A percentile compares a stretch with the other conserved stretches of the same genome.
phyloP scores from a whole-genome alignment of 2,797 vertebrate species.

The Delichon dasypus region DNA sequence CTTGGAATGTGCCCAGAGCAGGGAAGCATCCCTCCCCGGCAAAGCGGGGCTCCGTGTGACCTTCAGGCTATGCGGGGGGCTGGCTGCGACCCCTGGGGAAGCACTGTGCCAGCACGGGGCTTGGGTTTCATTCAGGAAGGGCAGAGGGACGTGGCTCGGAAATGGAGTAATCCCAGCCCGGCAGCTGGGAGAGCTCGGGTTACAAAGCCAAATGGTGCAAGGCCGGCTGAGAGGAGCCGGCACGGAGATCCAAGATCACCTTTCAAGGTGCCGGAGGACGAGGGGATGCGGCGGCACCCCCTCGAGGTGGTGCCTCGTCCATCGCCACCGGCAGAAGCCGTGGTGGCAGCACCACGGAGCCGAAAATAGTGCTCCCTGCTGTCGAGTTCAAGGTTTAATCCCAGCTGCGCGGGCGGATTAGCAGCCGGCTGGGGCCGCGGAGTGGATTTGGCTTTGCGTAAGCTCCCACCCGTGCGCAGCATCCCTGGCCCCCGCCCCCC shows the following conservation, averaged over 20 bases:
- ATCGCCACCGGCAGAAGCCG: fast-evolving
- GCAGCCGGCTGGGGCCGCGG: background rate
- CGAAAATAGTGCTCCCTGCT: conserved; percentile 19
- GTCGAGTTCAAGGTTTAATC: conserved; percentile 47
- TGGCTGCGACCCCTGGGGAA: conserved; percentile 44
- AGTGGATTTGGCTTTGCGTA: conserved; percentile 47
- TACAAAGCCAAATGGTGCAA: conserved; percentile 54
- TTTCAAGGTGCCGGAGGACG: conserved; percentile 58
- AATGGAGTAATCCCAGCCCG: conserved; percentile 63
- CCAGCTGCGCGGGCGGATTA: conserved; percentile 35
- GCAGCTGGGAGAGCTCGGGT: conserved; percentile 72
- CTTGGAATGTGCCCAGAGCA: fast-evolving
- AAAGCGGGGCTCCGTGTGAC: background rate
- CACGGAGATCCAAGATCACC: conserved; percentile 56
- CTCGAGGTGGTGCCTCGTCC: background rate
- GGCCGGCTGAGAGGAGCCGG: conserved; percentile 25
- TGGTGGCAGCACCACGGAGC: background rate
- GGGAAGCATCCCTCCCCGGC: background rate
- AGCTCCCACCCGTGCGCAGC: background rate
- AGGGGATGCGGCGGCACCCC: conserved; percentile 10
- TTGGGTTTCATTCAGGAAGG: conserved; percentile 75
- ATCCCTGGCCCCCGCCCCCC: background rate
- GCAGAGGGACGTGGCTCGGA: conserved; percentile 66
- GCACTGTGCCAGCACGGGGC: conserved; percentile 9
- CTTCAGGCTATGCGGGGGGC: conserved; percentile 14